phyloP scores from a whole-genome alignment of 2,888 invertebrate genomes.

The Torymus aiolomorphi region DNA sequence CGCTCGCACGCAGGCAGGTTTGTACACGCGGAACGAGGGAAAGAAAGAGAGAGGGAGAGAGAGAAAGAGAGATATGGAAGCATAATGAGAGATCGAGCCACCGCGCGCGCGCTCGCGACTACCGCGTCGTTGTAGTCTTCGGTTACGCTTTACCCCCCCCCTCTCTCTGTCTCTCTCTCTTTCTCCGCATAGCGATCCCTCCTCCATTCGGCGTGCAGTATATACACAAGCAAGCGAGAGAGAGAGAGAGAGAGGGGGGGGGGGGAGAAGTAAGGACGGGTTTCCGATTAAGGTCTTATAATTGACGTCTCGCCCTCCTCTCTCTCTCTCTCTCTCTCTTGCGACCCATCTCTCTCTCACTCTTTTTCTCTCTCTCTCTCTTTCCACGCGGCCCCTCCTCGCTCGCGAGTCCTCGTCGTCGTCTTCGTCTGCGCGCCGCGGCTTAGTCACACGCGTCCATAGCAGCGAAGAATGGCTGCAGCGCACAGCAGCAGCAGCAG shows the following conservation, averaged over 20 bases:
- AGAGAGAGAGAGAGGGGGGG: too few relatives aligned
- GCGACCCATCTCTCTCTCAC: constrained; percentile 15
- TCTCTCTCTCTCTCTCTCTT: constrained; percentile 44
- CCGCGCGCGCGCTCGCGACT: too few relatives aligned
- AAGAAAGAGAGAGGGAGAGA: constrained; percentile 47
- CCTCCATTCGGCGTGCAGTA: constrained; percentile 52
- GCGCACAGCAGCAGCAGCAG: too few relatives aligned
- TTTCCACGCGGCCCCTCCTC: constrained; percentile 36
- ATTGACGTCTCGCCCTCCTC: constrained; percentile 72
- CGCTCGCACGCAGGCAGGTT: too few relatives aligned
- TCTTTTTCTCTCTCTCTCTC: constrained; percentile 55
- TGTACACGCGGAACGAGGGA: constrained; percentile 2
- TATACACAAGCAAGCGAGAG: constrained; percentile 64
- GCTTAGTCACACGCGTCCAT: constrained; percentile 71
- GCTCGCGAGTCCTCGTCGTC: constrained; percentile 16
- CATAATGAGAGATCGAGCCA: constrained; percentile 37
- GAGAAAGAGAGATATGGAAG: constrained; percentile 38
- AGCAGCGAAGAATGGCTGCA: constrained; percentile 59
- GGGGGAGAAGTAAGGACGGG: constrained; percentile 72
- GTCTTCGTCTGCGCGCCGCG: neutral
- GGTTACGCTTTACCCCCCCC: constrained; percentile 16
- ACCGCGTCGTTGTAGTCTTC: constrained; percentile 33
- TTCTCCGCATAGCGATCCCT: constrained; percentile 50
- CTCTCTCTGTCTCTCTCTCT: constrained; percentile 33
- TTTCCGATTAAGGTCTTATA: constrained; percentile 75